A percentile compares a stretch with the other conserved stretches of the same genome.
These are phyloP conservation scores for Raphicerus campestris DNA, from an alignment of 2,113 vertebrate genomes.

Conservation along the genomic window DNA sequence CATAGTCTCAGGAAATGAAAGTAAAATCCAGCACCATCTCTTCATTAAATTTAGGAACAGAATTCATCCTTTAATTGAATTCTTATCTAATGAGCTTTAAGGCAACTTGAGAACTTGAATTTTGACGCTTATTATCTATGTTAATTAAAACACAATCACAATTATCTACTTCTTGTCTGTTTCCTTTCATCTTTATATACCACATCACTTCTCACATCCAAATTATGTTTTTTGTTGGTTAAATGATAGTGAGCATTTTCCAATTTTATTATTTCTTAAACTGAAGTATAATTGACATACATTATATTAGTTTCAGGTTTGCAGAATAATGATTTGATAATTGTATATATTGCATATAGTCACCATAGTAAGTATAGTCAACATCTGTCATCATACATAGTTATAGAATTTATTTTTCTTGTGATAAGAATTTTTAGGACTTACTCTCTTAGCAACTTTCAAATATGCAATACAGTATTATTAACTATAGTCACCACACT, in stretches of 20 bases:
- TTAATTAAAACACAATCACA: slow-evolving; percentile 33
- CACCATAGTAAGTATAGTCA: background rate
- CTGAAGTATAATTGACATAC: background rate
- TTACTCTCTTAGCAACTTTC: background rate
- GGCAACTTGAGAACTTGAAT: slow-evolving; percentile 17
- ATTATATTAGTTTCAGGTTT: background rate
- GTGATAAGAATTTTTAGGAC: background rate
- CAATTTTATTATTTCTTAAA: background rate
- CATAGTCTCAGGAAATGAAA: background rate
- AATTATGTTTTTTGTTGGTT: background rate
- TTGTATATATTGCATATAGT: background rate
- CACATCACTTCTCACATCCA: background rate
- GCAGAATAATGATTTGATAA: background rate
- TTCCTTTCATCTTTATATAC: background rate
- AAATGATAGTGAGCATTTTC: background rate
- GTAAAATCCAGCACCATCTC: background rate
- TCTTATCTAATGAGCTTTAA: slow-evolving; percentile 62
- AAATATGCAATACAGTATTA: background rate
- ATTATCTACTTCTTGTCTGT: background rate
- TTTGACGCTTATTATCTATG: slow-evolving; percentile 47
- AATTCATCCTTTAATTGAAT: slow-evolving; percentile 58
- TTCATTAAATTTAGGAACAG: slow-evolving; percentile 47
- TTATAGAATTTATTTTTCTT: background rate
- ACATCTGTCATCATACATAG: background rate
- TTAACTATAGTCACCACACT: background rate